phyloP scores from a whole-genome alignment of 2,888 invertebrate species.

The Salpingus planirostris region DNA sequence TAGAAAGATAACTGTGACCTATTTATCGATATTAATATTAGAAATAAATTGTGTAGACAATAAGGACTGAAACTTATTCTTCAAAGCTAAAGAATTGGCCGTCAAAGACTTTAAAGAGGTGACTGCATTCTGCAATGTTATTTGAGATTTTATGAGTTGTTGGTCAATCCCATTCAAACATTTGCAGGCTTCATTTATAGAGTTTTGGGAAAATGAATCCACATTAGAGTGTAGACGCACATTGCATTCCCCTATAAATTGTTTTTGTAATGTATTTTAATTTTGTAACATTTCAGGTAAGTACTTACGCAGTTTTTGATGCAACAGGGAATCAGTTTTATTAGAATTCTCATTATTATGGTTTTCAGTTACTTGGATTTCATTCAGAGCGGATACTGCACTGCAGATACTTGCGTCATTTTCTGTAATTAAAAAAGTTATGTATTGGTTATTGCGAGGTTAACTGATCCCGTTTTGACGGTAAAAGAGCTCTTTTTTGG shows the following conservation, averaged over 20 bases:
- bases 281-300: too few relatives aligned
- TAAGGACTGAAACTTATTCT: slow-evolving; percentile 33
- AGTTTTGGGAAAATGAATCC: slow-evolving; percentile 25
- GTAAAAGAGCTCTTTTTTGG: slow-evolving; percentile 1
- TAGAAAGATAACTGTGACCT: too few relatives aligned
- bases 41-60: slow-evolving; percentile 34
- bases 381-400: slow-evolving; percentile 28
- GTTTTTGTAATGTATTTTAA: slow-evolving; percentile 3
- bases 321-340: slow-evolving; percentile 28
- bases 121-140: slow-evolving; percentile 35
- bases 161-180: slow-evolving; percentile 32
- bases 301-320: slow-evolving; percentile 31
- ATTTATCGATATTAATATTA: slow-evolving; percentile 28
- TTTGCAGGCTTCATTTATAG: slow-evolving; percentile 29
- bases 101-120: slow-evolving; percentile 32
- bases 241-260: slow-evolving; percentile 34
- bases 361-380: slow-evolving; percentile 10
- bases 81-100: slow-evolving; percentile 30
- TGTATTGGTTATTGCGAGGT: too few relatives aligned
- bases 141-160: slow-evolving; percentile 35
- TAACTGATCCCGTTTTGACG: too few relatives aligned
- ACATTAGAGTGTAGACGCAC: slow-evolving; percentile 27
- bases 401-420: slow-evolving; percentile 29
- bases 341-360: slow-evolving; percentile 10
- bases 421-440: slow-evolving; percentile 24